A percentile compares a stretch with the other conserved stretches of the same genome.
These are phyloP conservation scores for Rhyacophila brunnea DNA, from an alignment of 1,140 invertebrate species.

Conservation along the genomic window DNA sequence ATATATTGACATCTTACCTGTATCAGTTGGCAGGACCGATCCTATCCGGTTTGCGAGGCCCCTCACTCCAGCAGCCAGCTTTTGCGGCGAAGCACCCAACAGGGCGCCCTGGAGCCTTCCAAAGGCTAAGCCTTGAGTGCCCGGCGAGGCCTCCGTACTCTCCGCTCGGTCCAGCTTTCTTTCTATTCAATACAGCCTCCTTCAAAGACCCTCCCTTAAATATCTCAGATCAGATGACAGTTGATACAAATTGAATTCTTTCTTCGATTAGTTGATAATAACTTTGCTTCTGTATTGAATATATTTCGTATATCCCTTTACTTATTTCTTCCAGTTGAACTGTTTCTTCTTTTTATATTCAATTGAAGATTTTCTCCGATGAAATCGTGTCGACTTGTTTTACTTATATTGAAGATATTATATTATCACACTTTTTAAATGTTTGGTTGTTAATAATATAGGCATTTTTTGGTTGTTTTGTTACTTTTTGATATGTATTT, in stretches of 20 bases:
- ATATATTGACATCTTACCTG: constrained; percentile 29
- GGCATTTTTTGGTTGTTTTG: constrained; percentile 9
- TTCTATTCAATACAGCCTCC: background rate
- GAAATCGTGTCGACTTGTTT: too few species aligned
- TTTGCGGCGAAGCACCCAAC: constrained; percentile 53
- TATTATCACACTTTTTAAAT: background rate
- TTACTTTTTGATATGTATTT: constrained; percentile 16
- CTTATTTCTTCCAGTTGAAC: too few species aligned
- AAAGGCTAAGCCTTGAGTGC: constrained; percentile 46
- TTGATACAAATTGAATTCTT: background rate
- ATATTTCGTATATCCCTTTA: too few species aligned
- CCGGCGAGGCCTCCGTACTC: constrained; percentile 51
- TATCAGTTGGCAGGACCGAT: constrained; percentile 31
- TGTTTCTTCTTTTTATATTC: too few species aligned
- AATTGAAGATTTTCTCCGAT: too few species aligned
- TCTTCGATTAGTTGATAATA: background rate
- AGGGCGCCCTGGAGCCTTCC: constrained; percentile 53
- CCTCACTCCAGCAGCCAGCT: constrained; percentile 51
- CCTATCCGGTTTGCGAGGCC: constrained; percentile 29
- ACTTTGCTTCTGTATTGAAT: too few species aligned
- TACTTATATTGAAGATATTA: too few species aligned
- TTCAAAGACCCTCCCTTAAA: background rate
- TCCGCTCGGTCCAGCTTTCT: constrained; percentile 6
- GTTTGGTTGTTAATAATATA: constrained; percentile 7
- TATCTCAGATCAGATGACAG: too few species aligned